Evolutionary conservation across 2,113 vertebrate species (phyloP), one percentile per base, ranked within the genome.

Genomic region (Callipepla squamata): DNA sequence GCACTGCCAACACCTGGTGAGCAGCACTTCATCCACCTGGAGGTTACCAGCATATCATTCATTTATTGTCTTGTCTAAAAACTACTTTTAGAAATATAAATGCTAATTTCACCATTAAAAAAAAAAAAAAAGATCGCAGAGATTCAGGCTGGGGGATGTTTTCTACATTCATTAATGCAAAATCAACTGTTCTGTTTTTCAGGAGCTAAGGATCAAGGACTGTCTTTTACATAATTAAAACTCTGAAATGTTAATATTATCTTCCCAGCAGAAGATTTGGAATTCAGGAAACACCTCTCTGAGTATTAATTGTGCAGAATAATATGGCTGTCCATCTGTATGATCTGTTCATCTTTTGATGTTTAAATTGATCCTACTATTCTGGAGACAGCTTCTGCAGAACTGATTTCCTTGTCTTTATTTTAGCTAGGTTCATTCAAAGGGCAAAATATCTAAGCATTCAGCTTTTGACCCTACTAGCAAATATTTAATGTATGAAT

Each of bases 401-500:
- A 89, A 74, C 95, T 47, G 96, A 97, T 97, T 97, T 92, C 84
- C 96, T 96, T 94, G 87, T 86, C 91, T 93, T 93, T 91, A 90
- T 96, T 96, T 97, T 89, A 96, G 93, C 32, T 70, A 93, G 90
- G 97, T 98, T 98, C 97, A 98, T 96, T 96, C 95, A 96, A 97
- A 98, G 97, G 98, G 98, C 98, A 98, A 85, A 97, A 95, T 96
- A 96, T 81, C 78, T 93, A 92, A 96, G 97, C 94, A 95, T 95
- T 85, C 94, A 96, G 97, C 89, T 83, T 96, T 96, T 96, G 96
- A 98, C 97, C 97, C 96, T 92, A 96, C 92, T 95, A 95, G 97
- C 95, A 97, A 97, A 97, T 97, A 98, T 97, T 97, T 97, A 97
- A 98, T 95, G 95, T 98, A 96, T 96, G 97, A 98, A 98, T 97